Conservation (phyloP, 2,888 invertebrate species). For the Eubasilissa splendida region DNA sequence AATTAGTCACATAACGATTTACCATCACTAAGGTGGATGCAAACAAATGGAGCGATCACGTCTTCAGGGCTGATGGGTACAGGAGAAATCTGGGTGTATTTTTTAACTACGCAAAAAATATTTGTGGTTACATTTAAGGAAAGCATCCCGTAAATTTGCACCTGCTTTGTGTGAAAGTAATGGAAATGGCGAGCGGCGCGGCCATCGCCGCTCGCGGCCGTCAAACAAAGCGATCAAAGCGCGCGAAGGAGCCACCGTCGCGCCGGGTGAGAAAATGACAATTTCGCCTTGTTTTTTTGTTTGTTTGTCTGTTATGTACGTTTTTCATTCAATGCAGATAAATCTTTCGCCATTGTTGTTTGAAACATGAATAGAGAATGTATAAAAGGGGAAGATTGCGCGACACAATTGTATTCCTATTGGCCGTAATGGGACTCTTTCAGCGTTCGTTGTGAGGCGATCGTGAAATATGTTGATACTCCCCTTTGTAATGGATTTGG, state of each 20-base stretch:
- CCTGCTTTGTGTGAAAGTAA: conserved; percentile 30
- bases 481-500: conserved; percentile 59
- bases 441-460: conserved; percentile 57
- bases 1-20: too few species aligned
- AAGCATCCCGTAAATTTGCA: too few species aligned
- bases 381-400: conserved; percentile 59
- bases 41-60: too few species aligned
- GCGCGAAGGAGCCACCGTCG: conserved; percentile 24
- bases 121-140: too few species aligned
- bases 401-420: conserved; percentile 59
- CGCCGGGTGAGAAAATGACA: conserved; percentile 51
- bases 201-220: conserved; percentile 34
- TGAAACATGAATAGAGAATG: conserved; percentile 59
- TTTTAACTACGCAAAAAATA: too few species aligned
- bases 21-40: too few species aligned
- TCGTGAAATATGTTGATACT: conserved; percentile 59
- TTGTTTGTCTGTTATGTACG: conserved; percentile 52
- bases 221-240: conserved; percentile 44
- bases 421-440: conserved; percentile 59
- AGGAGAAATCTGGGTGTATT: too few species aligned
- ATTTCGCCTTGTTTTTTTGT: conserved; percentile 36
- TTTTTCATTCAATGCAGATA: conserved; percentile 59
- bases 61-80: too few species aligned
- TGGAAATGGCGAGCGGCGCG: neutral
- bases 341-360: conserved; percentile 59